These are phyloP conservation scores for Gnathonemus longibarbis DNA, from an alignment of 2,113 vertebrate genomes.

Conservation along the genomic window DNA sequence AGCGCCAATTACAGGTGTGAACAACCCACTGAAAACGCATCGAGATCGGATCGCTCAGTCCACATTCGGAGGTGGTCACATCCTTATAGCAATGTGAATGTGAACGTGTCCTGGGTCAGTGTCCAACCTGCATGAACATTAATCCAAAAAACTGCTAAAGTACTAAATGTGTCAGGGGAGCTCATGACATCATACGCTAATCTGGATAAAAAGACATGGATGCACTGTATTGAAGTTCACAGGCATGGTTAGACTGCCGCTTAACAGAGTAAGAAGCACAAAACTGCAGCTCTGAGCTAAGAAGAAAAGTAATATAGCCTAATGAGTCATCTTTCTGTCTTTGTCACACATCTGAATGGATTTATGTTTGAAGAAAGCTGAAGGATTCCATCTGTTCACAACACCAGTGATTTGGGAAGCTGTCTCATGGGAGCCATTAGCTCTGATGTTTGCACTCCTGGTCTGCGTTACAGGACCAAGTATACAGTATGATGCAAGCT, in stretches of 20 bases:
- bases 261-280: background rate
- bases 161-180: background rate
- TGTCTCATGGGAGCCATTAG: background rate
- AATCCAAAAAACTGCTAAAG: background rate
- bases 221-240: background rate
- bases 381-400: background rate
- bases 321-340: background rate
- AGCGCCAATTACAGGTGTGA: too few species aligned
- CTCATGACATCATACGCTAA: background rate
- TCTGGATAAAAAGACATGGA: background rate
- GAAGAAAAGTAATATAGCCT: background rate
- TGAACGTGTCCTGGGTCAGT: background rate
- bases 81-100: too few species aligned
- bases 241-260: background rate
- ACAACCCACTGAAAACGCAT: too few species aligned
- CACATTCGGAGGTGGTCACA: too few species aligned
- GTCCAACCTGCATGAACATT: background rate
- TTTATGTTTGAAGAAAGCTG: background rate
- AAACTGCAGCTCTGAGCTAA: background rate
- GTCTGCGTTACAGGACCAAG: background rate
- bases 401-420: background rate
- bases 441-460: background rate
- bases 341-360: background rate
- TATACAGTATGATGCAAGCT: background rate
- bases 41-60: too few species aligned